Evolutionary conservation across 2,797 vertebrate genomes (phyloP).

Genomic region (Remorina albescens): DNA sequence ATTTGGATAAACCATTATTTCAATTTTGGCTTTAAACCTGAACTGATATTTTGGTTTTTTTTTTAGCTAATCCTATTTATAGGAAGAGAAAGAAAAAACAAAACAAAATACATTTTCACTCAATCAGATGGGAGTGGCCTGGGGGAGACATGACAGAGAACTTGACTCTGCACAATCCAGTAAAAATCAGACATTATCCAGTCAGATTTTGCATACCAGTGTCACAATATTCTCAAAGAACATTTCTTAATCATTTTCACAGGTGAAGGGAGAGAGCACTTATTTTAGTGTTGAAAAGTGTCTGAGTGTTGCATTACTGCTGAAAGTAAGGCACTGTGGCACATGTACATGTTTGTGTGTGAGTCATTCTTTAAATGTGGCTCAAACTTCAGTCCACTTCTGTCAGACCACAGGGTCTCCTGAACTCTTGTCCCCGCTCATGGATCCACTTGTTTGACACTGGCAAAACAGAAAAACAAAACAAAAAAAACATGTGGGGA

Average conservation of each 20-base stretch:
- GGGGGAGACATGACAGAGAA: background rate
- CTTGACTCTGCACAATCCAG: no score
- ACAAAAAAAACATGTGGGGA: background rate
- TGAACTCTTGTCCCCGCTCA: slow-evolving; percentile 98
- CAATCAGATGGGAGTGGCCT: background rate
- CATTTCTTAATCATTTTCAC: background rate
- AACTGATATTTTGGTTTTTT: slow-evolving; percentile 3
- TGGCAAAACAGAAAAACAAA: slow-evolving; percentile 76
- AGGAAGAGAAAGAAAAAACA: no score
- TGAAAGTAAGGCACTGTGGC: slow-evolving; percentile 30
- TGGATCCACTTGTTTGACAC: slow-evolving; percentile 99
- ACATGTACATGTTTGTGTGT: background rate
- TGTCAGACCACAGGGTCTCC: slow-evolving; percentile 94
- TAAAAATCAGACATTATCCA: background rate
- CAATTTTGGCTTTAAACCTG: background rate
- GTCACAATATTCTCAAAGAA: slow-evolving; percentile 5
- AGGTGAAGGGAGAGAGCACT: background rate
- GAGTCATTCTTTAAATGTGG: background rate
- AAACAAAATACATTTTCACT: background rate
- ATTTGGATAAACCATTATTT: background rate
- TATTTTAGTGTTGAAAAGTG: background rate
- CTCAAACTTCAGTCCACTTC: slow-evolving; percentile 90
- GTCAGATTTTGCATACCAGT: background rate
- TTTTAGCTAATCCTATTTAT: background rate
- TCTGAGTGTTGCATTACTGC: slow-evolving; percentile 8